Conservation (phyloP, 1,140 invertebrate genomes). For the Hylaeus volcanicus region DNA sequence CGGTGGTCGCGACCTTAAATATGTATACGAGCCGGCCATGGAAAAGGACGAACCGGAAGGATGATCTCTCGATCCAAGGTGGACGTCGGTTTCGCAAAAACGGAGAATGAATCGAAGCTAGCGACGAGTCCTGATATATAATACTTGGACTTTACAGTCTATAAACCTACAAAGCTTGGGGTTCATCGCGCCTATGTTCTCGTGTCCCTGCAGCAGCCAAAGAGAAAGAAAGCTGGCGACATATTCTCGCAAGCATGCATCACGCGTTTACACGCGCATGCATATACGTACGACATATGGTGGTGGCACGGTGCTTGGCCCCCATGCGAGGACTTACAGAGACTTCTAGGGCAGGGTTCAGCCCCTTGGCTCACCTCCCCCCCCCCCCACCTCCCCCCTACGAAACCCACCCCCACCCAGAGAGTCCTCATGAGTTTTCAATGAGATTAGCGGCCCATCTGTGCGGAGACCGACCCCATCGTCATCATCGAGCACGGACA, state of each 20-base stretch:
- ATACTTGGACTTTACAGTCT: no score
- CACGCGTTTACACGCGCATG: conserved; percentile 54
- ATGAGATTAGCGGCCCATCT: conserved; percentile 81
- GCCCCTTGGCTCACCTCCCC: conserved; percentile 50
- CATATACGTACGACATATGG: conserved; percentile 80
- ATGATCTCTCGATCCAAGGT: conserved; percentile 13
- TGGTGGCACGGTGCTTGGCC: conserved; percentile 75
- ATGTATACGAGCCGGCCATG: conserved; percentile 53
- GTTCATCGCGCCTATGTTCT: background rate
- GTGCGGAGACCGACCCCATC: conserved; percentile 77
- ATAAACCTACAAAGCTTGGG: no score
- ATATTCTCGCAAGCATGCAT: conserved; percentile 57
- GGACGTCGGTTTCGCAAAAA: background rate
- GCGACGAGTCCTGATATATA: no score
- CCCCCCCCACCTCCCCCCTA: conserved; percentile 35
- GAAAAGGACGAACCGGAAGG: conserved; percentile 37
- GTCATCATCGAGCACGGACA: conserved; percentile 76
- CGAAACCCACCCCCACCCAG: conserved; percentile 42
- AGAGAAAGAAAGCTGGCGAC: conserved; percentile 41
- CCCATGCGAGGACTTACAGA: conserved; percentile 69
- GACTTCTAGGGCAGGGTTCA: conserved; percentile 56
- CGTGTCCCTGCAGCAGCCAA: background rate
- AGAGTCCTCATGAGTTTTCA: conserved; percentile 81
- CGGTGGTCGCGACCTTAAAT: conserved; percentile 69
- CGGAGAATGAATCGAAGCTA: background rate